These are phyloP conservation scores for Rhombomys opimus DNA, from an alignment of 2,113 vertebrate genomes.

Conservation along the genomic window DNA sequence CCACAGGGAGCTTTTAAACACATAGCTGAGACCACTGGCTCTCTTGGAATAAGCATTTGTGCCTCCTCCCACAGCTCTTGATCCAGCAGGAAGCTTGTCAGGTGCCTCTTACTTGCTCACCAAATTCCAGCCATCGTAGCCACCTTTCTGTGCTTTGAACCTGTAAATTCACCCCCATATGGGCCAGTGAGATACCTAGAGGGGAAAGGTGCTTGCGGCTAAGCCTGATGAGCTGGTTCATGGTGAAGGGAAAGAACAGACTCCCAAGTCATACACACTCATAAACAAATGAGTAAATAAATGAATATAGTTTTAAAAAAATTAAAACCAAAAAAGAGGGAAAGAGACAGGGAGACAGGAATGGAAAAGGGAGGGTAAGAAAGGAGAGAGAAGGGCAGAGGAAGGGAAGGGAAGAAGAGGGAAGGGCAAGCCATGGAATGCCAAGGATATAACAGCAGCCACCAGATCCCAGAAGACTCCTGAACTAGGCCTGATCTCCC, in stretches of 20 bases:
- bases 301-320: not conserved
- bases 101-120: not conserved
- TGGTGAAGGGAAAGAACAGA: not conserved
- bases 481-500: not conserved
- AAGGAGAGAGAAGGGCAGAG: not conserved
- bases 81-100: accelerated
- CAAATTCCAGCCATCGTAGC: not conserved
- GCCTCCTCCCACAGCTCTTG: not conserved
- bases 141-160: not conserved
- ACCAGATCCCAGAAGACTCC: not conserved
- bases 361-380: not conserved
- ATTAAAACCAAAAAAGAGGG: not conserved
- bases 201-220: not conserved
- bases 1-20: not conserved
- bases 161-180: not conserved
- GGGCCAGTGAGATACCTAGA: not conserved
- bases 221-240: not conserved
- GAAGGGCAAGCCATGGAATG: not conserved
- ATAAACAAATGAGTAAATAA: not conserved
- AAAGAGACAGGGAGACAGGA: not conserved
- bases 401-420: not conserved
- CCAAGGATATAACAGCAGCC: too few species aligned
- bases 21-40: not conserved
- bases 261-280: not conserved
- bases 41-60: not conserved